These are phyloP conservation scores for Ranitomeya imitator DNA, from an alignment of 2,113 vertebrate genomes.

Conservation along the genomic window DNA sequence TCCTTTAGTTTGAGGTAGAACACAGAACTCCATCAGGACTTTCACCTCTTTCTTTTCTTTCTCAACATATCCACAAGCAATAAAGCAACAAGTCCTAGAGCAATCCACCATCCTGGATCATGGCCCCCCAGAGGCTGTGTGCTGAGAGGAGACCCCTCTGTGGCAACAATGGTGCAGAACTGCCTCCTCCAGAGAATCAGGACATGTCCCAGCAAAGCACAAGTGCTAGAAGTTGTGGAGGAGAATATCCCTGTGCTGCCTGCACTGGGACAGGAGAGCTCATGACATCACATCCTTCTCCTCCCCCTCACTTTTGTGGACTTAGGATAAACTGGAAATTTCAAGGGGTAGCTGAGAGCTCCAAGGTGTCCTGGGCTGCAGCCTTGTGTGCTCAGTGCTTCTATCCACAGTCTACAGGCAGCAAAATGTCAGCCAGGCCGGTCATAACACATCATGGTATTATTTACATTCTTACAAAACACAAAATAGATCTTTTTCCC, in stretches of 20 bases:
- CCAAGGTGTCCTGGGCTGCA: conserved; percentile 5
- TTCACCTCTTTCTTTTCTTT: conserved; percentile 47
- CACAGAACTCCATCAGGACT: conserved; percentile 52
- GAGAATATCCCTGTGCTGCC: background rate
- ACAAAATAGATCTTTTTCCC: background rate
- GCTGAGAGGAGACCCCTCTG: background rate
- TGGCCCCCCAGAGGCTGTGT: background rate
- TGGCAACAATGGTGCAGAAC: background rate
- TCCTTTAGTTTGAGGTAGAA: background rate
- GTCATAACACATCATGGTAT: background rate
- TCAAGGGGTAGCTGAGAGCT: conserved; percentile 8
- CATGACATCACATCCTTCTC: conserved; percentile 45
- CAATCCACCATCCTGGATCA: background rate
- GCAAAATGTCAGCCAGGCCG: background rate
- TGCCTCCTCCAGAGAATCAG: conserved; percentile 66
- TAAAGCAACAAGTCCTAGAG: background rate
- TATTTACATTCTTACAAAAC: background rate
- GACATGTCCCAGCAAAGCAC: conserved; percentile 72
- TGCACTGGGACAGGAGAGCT: conserved; percentile 35
- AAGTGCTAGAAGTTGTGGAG: conserved; percentile 60
- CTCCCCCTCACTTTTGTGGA: conserved; percentile 19
- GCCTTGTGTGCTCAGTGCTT: background rate
- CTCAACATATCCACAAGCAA: conserved; percentile 11
- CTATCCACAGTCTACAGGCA: background rate
- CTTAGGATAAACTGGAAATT: conserved; percentile 21